These are phyloP conservation scores for Atractosteus spatula DNA, from an alignment of 2,113 vertebrate genomes.

Conservation along the genomic window DNA sequence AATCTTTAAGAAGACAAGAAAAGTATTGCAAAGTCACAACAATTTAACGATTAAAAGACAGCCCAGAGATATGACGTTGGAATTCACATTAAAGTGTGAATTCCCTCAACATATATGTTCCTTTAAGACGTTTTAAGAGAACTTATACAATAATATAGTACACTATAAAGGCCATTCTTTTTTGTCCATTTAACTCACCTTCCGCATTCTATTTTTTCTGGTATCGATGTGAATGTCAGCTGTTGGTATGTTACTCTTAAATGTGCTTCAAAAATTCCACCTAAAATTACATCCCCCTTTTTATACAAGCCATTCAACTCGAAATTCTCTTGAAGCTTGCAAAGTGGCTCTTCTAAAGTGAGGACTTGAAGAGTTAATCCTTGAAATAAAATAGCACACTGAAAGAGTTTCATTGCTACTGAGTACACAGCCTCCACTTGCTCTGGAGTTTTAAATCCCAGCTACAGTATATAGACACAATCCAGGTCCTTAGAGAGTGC, in stretches of 20 bases:
- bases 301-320: constrained; percentile 37
- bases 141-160: no score
- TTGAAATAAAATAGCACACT: constrained; percentile 5
- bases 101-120: no score
- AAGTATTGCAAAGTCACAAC: no score
- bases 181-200: constrained; percentile 36
- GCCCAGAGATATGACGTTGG: no score
- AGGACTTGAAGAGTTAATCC: neutral
- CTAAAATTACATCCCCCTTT: constrained; percentile 42
- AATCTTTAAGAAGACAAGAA: neutral
- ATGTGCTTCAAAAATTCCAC: constrained; percentile 51
- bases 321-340: constrained; percentile 30
- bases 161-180: no score
- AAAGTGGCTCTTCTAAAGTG: constrained; percentile 5
- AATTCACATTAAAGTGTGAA: no score
- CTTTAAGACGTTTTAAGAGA: no score
- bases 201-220: constrained; percentile 42
- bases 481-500: no score
- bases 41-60: no score
- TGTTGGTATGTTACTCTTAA: constrained; percentile 35
- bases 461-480: no score
- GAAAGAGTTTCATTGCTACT: neutral
- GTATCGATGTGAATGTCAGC: constrained; percentile 41
- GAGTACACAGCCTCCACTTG: no score
- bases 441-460: no score